Base-by-base conservation (phyloP, 2,113 vertebrate genomes). In the Rhegmatorhina hoffmannsi region DNA sequence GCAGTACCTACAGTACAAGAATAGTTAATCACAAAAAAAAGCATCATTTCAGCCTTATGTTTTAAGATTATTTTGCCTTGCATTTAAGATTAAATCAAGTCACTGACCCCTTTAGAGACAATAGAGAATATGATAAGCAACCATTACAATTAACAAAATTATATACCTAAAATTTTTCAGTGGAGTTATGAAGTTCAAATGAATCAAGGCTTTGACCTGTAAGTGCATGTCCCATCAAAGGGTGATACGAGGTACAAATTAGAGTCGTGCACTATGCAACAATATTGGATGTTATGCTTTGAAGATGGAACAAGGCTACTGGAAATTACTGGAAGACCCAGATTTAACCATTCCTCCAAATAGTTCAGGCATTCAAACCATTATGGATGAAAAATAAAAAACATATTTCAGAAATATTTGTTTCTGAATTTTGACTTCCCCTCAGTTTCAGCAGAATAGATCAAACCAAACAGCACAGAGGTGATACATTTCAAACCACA, bases 1-100 rank as follows among this genome's bases (percentile, higher is more conserved):
- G n/a, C 4, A 64, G 33, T n/a, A 58, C 5, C 13, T 15, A n/a
- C 6, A 50, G n/a, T 8, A 68, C 9, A 60, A 58, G 33, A 53
- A 63, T 5, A 59, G n/a, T 33, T 25, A 74, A 25, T 55, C 33
- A 55, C 11, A 5, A 84, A 89, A 38, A 38, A 81, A 46, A 2
- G 3, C 1, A 1, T 25, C 2, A n/a, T 77, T 86, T 75, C 68
- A 72, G 3, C 44, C 10, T 49, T 36, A 8, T 1, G 0, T 9
- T 80, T 79, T 34, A 58, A 47, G 20, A 79, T n/a, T 11, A 47
- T 78, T 86, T 94, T 92, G 16, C 19, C 50, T 63, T 0, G 1
- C 6, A 15, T 72, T 82, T 58, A 63, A 9, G 17, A 38, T 31
- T 84, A 74, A 59, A 74, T 55, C 23, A 15, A 75, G 20, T 74